A percentile compares a stretch with the other conserved stretches of the same genome.
Conservation (phyloP, 2,888 invertebrate species). For the Tanytarsus gracilentus region DNA sequence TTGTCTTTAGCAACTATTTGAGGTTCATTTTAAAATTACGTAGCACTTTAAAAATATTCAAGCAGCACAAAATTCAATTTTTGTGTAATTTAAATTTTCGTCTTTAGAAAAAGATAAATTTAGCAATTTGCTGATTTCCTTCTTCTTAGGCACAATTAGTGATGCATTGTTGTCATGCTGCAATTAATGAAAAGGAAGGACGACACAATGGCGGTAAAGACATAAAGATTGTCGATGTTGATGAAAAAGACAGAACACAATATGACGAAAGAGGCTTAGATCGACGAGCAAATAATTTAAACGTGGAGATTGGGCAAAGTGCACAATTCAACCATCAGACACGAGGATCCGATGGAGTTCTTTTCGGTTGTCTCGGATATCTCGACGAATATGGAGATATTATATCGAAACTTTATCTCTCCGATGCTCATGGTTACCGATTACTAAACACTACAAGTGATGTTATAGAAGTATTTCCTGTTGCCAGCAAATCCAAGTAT, state of each 20-base stretch:
- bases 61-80: too few relatives aligned
- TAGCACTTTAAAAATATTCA: too few relatives aligned
- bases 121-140: neutral
- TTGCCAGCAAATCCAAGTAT: conserved; percentile 33
- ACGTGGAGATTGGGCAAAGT: conserved; percentile 65
- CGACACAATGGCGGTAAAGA: neutral
- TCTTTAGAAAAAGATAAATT: neutral
- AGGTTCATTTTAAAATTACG: too few relatives aligned
- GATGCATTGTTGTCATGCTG: conserved; percentile 10
- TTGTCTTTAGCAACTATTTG: too few relatives aligned
- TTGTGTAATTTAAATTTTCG: neutral
- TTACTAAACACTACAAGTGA: conserved; percentile 57
- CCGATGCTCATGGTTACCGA: conserved; percentile 68
- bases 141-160: conserved; percentile 1
- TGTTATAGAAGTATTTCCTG: conserved; percentile 56
- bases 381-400: conserved; percentile 58
- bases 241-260: conserved; percentile 12
- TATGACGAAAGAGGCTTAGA: conserved; percentile 31
- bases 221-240: conserved; percentile 13
- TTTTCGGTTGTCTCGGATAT: conserved; percentile 72
- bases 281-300: conserved; percentile 64
- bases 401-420: conserved; percentile 64
- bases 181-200: conserved; percentile 2
- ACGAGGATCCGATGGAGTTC: conserved; percentile 64
- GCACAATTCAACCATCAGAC: conserved; percentile 73